phyloP scores from a whole-genome alignment of 2,888 invertebrate species.

The Ophraella communa region DNA sequence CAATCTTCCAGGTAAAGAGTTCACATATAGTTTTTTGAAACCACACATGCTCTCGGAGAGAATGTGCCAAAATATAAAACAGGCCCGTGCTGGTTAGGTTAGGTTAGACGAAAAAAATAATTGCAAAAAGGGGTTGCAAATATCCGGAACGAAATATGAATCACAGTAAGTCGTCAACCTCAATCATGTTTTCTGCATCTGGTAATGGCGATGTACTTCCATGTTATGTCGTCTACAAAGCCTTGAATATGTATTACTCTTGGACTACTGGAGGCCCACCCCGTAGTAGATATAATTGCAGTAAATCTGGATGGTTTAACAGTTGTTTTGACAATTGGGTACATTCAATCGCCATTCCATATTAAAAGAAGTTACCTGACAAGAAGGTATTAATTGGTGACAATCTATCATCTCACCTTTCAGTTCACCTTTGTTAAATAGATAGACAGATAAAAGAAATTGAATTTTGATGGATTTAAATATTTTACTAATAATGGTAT shows the following conservation, averaged over 20 bases:
- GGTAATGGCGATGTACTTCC: conserved; percentile 7
- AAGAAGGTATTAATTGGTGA: conserved; percentile 6
- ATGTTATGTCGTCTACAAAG: conserved; percentile 9
- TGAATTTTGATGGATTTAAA: no score
- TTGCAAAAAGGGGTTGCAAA: background rate
- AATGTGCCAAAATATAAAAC: conserved; percentile 14
- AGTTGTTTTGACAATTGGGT: conserved; percentile 6
- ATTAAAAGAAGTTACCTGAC: conserved; percentile 3
- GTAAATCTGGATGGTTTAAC: no score
- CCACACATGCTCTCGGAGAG: background rate
- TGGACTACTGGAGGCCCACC: conserved; percentile 11
- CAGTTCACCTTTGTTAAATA: no score
- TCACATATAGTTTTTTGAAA: no score
- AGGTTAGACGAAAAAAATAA: background rate
- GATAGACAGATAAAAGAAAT: no score
- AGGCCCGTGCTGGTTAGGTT: background rate
- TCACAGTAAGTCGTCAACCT: background rate
- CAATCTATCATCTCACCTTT: no score
- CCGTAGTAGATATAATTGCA: background rate
- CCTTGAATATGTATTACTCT: conserved; percentile 1
- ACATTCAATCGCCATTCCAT: conserved; percentile 12
- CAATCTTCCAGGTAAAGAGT: background rate
- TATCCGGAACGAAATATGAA: background rate
- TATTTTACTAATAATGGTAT: no score
- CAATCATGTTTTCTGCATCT: no score